Evolutionary conservation across 2,797 vertebrate genomes (phyloP).

Genomic region (Bucorvus abyssinicus): DNA sequence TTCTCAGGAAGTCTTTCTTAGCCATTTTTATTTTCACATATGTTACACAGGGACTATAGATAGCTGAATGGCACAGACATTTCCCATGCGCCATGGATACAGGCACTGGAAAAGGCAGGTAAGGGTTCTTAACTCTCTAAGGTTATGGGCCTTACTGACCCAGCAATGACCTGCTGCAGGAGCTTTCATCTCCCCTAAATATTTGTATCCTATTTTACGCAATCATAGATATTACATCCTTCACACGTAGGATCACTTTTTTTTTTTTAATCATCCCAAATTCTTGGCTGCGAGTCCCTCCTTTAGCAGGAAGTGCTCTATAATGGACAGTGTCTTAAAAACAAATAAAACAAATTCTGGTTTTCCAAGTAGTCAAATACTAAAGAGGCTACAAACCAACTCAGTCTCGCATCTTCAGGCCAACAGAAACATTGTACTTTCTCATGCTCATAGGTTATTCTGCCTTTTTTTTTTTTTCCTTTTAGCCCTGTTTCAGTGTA

Average conservation of each 20-base stretch:
- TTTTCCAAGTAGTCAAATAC: neutral
- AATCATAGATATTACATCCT: neutral
- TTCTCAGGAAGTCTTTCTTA: neutral
- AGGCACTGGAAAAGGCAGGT: neutral
- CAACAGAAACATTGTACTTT: neutral
- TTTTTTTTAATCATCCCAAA: too few relatives aligned
- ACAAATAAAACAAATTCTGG: neutral
- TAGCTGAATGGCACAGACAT: neutral
- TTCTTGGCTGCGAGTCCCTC: neutral
- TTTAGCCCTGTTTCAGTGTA: neutral
- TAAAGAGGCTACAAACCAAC: neutral
- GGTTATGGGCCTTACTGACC: neutral
- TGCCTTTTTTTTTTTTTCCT: neutral
- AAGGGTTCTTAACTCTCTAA: neutral
- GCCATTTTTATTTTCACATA: neutral
- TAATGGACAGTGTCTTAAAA: neutral
- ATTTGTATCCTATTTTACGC: neutral
- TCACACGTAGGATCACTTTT: neutral
- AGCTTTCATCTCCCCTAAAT: neutral
- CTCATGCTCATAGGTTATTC: neutral
- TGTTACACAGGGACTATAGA: neutral
- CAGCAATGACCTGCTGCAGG: neutral
- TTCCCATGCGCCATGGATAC: neutral
- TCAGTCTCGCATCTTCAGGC: rapidly evolving
- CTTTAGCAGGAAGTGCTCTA: neutral